Conservation (phyloP, 2,888 invertebrate genomes). For the Palloptera scutellata region DNA sequence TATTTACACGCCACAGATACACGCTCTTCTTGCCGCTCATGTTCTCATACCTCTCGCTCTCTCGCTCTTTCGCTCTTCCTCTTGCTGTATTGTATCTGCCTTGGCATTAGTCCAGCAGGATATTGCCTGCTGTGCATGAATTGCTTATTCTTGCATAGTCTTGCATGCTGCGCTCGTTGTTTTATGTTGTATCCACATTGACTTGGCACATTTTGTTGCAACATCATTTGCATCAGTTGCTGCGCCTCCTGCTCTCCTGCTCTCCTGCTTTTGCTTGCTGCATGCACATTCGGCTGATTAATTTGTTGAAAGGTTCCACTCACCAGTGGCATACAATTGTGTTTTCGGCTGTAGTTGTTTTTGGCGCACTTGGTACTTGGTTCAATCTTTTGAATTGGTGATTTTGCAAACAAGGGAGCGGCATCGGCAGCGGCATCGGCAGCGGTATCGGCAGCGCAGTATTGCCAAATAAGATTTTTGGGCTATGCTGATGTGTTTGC, state of each 20-base stretch:
- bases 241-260: not conserved
- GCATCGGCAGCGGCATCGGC: too few relatives aligned
- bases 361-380: too few relatives aligned
- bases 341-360: too few relatives aligned
- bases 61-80: not conserved
- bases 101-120: not conserved
- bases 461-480: not conserved
- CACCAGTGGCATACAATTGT: too few relatives aligned
- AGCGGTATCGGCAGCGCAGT: too few relatives aligned
- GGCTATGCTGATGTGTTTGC: not conserved
- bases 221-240: constrained; percentile 20
- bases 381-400: too few relatives aligned
- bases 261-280: not conserved
- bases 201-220: constrained; percentile 19
- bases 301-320: constrained; percentile 30
- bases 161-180: not conserved
- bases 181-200: constrained; percentile 16
- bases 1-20: constrained; percentile 11
- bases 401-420: too few relatives aligned
- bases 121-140: not conserved
- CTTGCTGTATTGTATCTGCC: not conserved
- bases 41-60: too few relatives aligned
- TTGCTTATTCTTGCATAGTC: not conserved
- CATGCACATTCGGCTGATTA: constrained; percentile 11
- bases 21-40: not conserved